Percentiles rank a stretch among this genome's conserved stretches.
These are phyloP conservation scores for Eubasilissa regina DNA, from an alignment of 1,140 invertebrate genomes.

Conservation along the genomic window DNA sequence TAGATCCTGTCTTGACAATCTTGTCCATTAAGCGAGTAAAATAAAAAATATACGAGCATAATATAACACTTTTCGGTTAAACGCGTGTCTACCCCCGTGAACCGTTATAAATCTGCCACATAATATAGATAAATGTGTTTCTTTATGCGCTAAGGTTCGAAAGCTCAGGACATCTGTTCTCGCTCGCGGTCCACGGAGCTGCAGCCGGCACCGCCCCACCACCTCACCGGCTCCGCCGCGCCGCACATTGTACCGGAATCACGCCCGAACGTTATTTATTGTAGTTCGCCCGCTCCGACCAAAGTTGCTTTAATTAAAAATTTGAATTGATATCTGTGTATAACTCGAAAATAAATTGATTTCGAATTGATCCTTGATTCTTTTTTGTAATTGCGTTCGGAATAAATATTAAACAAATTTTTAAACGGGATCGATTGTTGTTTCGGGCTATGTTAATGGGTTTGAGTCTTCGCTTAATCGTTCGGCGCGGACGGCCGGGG, in stretches of 20 bases:
- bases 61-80: neutral
- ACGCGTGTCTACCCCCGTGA: too few relatives aligned
- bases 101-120: constrained; percentile 33
- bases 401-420: constrained; percentile 48
- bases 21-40: too few relatives aligned
- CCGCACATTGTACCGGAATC: neutral
- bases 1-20: too few relatives aligned
- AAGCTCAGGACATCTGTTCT: constrained; percentile 38
- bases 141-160: constrained; percentile 39
- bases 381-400: constrained; percentile 53
- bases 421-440: constrained; percentile 39
- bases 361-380: constrained; percentile 57
- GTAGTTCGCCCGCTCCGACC: constrained; percentile 52
- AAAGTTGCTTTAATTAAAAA: constrained; percentile 61
- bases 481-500: too few relatives aligned
- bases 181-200: neutral
- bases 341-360: constrained; percentile 60
- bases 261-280: constrained; percentile 58
- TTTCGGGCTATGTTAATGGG: constrained; percentile 29
- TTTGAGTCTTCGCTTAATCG: neutral
- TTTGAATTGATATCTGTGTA: constrained; percentile 60
- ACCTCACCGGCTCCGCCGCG: too few relatives aligned
- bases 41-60: too few relatives aligned
- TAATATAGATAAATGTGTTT: constrained; percentile 32
- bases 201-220: too few relatives aligned